Evolutionary conservation across 2,888 invertebrate genomes (phyloP), one percentile per base, ranked within the genome.

Genomic region (Podotricha telesiphe): DNA sequence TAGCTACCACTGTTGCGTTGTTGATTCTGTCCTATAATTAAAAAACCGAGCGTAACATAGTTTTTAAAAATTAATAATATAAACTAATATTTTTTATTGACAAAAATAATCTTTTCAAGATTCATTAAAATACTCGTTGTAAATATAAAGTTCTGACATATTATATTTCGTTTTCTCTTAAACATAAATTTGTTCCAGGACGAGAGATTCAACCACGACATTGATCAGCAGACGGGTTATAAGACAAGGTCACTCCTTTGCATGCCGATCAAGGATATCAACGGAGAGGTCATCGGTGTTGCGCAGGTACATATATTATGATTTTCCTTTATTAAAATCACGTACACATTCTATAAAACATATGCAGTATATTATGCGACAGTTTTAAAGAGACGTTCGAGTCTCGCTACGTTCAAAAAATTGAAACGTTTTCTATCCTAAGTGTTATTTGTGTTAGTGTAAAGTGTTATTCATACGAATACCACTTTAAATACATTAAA

Each of bases 191-290:
- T 82, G 82, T 87, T 88, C 72, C 81, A 92, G 92, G 92, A 92
- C 74, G 88, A 91, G 75, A 94, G 98, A 79, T 99, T 99, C 88
- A 98, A 98, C 94, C 96, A 97, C 86, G 97, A 97, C 89, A 97
- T 99, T 81, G 99, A 99, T 90, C 96, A 96, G 77, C 95, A 96
- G 88, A 99, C 98, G 22, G 98, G 98, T 58, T 99, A 98, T 93
- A 96, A 96, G 86, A 99, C 98, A 66, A 95, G 96, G 88, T 97
- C 98, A 67, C 95, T 99, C 76, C 94, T 99, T 72, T 98, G 98
- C 87, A 98, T 98, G 98, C 98, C 98, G 66, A 98, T 99, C 86
- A 97, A 97, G 90, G 98, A 98, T 90, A 96, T 96, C 85, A 96
- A 96, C 80, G 98, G 98, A 47, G 98, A 99, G 88, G 98, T 99